Base-by-base conservation (phyloP, 2,888 invertebrate species). In the Chrysopilus asiliformis region DNA sequence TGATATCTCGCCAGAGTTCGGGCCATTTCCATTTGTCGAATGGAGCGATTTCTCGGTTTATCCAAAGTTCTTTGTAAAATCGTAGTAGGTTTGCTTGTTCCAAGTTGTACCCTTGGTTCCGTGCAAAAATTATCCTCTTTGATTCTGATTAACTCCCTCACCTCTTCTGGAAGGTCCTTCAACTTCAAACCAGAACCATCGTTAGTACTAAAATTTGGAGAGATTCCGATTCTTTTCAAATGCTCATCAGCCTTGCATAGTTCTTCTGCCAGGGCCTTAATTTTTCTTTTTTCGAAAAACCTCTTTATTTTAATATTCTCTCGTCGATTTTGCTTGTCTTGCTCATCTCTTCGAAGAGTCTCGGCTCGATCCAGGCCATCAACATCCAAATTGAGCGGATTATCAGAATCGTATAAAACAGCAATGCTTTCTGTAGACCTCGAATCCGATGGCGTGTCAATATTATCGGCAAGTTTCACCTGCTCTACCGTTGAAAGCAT, bases 351-450 rank as follows among this genome's bases (percentile, higher is more conserved):
- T 20, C 49, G 46, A 34, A 56, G 62, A 0, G 57, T 58, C 27
- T 51, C 53, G 43, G 51, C 53, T 24, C 57, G 59, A 40, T 61
- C 62, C 44, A 56, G 43, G 33, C 61, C 62, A 39, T 61, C 60
- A 20, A 56, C 58, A 33, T 61, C 62, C 27, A 60, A 32, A 9
- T 50, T 48, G 18, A 57, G 34, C 0, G 61, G 61, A 45, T 61
- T 61, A 9, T 57, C 53, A 32, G 57, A 38, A 36, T 61, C 61
- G 5, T 59, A 50, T 7, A 53, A 51, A 34, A 57, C 56, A 41
- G 59, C 59, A 22, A 56, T 51, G 29, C 51, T 51, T 9, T 19
- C 13, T 3, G 56, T 47, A 17, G 51, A 50, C 1, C 52, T 48
- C 0, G 58, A 54, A 3, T 45, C 48, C 0, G 53, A 46, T 22